Evolutionary conservation across 2,113 vertebrate genomes (phyloP).

Genomic region (Pollimyrus isidori): DNA sequence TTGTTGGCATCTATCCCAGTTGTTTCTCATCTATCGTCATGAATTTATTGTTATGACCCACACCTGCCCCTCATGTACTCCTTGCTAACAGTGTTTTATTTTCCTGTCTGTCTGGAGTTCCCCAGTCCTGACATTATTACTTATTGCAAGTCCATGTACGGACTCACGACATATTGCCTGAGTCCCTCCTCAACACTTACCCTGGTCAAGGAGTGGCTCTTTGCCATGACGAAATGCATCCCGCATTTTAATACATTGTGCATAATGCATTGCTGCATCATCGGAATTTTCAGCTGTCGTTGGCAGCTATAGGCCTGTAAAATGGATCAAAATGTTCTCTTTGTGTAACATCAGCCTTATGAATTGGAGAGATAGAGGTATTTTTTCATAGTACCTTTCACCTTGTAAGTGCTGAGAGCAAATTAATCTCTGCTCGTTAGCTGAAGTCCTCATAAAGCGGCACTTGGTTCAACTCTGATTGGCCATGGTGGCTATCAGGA

Average conservation of each 20-base stretch:
- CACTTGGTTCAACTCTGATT: background rate
- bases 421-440: background rate
- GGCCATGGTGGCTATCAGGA: background rate
- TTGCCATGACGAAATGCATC: background rate
- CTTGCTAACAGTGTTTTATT: background rate
- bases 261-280: background rate
- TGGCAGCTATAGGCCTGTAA: background rate
- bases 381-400: background rate
- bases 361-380: background rate
- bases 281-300: background rate
- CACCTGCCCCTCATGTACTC: background rate
- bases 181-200: background rate
- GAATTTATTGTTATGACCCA: background rate
- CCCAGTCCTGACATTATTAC: background rate
- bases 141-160: background rate
- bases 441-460: background rate
- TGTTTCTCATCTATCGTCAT: background rate
- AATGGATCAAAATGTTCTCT: background rate
- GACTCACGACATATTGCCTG: background rate
- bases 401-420: background rate
- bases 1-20: background rate
- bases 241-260: background rate
- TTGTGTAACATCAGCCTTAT: background rate
- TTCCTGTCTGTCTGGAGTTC: background rate
- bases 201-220: background rate